Base-by-base conservation (phyloP, 1,140 invertebrate genomes). In the Lucilia cuprina region DNA sequence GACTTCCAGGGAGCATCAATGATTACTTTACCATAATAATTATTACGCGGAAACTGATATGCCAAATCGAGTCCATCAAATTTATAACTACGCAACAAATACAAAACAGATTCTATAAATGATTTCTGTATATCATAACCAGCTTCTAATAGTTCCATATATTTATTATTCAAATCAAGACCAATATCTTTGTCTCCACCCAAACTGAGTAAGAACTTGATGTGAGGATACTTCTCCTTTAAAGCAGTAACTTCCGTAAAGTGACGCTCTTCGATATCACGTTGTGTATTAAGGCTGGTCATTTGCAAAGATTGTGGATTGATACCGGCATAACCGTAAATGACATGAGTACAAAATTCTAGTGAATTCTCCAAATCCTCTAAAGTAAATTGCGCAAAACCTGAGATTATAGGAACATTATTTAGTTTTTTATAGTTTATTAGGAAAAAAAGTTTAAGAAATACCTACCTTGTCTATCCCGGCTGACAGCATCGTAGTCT, bases 41-140 rank as follows among this genome's bases (percentile, higher is more conserved):
- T 96, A 82, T 93, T 93, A 50, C 93, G 93, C 0, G 95, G 95
- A 89, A 97, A 96, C 91, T 97, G 95, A 94, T 96, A 96, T 3
- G 95, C 95, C 5, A 97, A 92, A 88, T 97, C 96, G 8, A 97
- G 90, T 10, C 96, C 96, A 89, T 97, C 96, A 83, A 97, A 97
- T 10, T 94, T 94, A 84, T 96, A 95, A 74, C 95, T 94, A 30
- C 94, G 93, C 2, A 96, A 88, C 0, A 96, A 83, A 25, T 94
- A 91, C 5, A 93, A 92, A 4, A 94, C 94, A 0, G 96, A 96
- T 86, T 95, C 94, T 19, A 96, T 94, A 87, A 97, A 97, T 5
- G 94, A 93, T 10, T 93, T 93, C 0, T 94, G 93, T 80, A 95
- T 93, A 2, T 93, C 92, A 84, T 94, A 93, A 1, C 93, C 92